Conservation (phyloP, 2,113 vertebrate species). For the Tricholaema leucomelas region DNA sequence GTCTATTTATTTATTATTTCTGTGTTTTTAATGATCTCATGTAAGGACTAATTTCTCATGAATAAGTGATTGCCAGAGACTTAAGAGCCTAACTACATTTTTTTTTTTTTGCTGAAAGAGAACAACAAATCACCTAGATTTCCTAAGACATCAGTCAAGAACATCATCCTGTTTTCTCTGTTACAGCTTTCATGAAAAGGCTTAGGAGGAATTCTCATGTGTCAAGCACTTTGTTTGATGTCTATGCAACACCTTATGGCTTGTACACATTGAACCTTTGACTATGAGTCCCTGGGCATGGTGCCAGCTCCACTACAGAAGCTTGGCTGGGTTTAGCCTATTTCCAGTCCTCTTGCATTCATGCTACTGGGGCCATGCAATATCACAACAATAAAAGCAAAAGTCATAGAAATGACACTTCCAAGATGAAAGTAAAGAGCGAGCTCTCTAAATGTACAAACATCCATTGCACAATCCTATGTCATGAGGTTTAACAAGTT, state of each 20-base stretch:
- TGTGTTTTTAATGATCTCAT: neutral
- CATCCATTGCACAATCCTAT: accelerated
- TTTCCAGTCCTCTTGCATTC: neutral
- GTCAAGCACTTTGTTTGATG: slow-evolving; percentile 33
- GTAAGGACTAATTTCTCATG: neutral
- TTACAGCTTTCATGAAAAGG: neutral
- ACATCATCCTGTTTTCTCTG: neutral
- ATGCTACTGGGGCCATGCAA: neutral
- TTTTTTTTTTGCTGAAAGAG: neutral
- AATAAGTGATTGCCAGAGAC: neutral
- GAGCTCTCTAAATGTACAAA: neutral
- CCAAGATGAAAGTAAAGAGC: neutral
- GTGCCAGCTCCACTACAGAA: neutral
- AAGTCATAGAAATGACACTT: neutral
- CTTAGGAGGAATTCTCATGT: neutral
- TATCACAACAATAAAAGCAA: neutral
- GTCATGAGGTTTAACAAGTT: no score
- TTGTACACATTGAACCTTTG: neutral
- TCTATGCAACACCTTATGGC: neutral
- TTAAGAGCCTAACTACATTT: neutral
- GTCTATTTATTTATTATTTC: neutral
- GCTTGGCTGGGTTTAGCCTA: neutral
- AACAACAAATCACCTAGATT: neutral
- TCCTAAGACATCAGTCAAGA: neutral
- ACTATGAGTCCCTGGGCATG: neutral